These are phyloP conservation scores for Pelobates fuscus DNA, from an alignment of 2,113 vertebrate species.

Conservation along the genomic window DNA sequence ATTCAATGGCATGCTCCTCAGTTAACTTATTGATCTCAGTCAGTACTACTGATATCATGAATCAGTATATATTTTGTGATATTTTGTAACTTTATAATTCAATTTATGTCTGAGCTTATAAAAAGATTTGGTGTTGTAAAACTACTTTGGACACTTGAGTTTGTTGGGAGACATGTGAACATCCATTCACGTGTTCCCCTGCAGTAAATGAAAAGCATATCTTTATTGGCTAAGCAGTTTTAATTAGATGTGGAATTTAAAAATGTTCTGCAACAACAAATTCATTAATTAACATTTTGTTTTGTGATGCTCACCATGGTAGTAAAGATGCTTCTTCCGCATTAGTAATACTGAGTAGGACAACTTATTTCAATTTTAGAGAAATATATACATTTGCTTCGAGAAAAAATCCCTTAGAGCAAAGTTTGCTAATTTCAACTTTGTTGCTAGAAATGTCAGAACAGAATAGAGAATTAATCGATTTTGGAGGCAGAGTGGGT, in stretches of 20 bases:
- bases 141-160: too few relatives aligned
- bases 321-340: neutral
- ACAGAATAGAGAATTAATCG: constrained; percentile 39
- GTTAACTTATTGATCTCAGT: too few relatives aligned
- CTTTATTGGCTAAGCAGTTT: too few relatives aligned
- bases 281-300: neutral
- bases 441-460: constrained; percentile 36
- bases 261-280: neutral
- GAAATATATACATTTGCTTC: constrained; percentile 20
- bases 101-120: too few relatives aligned
- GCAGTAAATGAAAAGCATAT: too few relatives aligned
- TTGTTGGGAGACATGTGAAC: too few relatives aligned
- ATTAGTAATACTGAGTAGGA: neutral
- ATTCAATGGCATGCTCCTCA: too few relatives aligned
- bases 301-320: neutral
- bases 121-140: too few relatives aligned
- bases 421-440: constrained; percentile 39
- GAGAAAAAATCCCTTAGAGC: constrained; percentile 21
- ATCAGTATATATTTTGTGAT: too few relatives aligned
- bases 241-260: neutral
- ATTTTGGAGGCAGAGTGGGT: constrained; percentile 11
- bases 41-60: too few relatives aligned
- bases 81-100: too few relatives aligned
- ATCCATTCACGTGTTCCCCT: too few relatives aligned
- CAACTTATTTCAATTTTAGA: constrained; percentile 18